phyloP scores from a whole-genome alignment of 2,797 vertebrate genomes.

The Pseudocheirus occidentalis region DNA sequence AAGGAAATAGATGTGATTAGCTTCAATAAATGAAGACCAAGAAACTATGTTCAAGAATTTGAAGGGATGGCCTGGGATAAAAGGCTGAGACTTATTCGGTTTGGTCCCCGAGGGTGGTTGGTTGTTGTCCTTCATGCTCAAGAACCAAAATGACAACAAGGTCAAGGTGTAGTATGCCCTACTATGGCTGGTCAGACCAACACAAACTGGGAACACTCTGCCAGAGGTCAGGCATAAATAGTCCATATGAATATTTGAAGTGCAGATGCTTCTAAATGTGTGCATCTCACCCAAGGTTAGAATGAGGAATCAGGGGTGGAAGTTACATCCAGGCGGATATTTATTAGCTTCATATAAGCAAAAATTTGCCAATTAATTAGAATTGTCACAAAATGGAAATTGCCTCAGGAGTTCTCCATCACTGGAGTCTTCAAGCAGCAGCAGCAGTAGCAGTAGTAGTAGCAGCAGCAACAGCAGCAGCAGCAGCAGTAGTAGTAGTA shows the following conservation, averaged over 20 bases:
- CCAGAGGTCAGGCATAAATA: neutral
- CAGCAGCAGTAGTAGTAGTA: no score
- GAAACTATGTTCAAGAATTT: neutral
- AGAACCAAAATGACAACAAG: no score
- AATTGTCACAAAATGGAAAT: no score
- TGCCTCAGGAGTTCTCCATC: no score
- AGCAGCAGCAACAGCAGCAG: no score
- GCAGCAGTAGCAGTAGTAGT: no score
- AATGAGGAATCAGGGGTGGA: neutral
- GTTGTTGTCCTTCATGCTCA: no score
- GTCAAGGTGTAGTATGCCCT: no score
- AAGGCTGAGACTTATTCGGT: neutral
- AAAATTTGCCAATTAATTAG: neutral
- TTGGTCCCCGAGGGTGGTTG: no score
- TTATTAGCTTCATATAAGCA: neutral
- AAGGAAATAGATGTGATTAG: neutral
- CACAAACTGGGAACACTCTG: no score
- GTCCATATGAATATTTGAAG: neutral
- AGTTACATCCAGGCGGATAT: neutral
- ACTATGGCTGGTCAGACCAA: no score
- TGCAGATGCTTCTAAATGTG: neutral
- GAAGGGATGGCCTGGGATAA: neutral
- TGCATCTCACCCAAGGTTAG: neutral
- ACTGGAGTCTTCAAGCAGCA: no score
- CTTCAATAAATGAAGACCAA: neutral